Conservation (phyloP, 2,113 vertebrate genomes). For the Malurus melanocephalus region DNA sequence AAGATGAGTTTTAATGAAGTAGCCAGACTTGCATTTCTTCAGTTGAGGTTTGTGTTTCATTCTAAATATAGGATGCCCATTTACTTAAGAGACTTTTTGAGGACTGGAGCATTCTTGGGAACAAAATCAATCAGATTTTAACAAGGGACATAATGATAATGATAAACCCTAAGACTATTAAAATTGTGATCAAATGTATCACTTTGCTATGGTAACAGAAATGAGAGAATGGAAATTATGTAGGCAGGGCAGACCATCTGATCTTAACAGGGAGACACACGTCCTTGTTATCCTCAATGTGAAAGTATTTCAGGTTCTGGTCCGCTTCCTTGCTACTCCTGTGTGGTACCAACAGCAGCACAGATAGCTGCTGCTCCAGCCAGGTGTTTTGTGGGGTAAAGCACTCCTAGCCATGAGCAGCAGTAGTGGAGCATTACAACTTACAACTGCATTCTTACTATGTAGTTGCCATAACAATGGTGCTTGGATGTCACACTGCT, state of each 20-base stretch:
- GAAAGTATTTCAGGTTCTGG: background rate
- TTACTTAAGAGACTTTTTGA: background rate
- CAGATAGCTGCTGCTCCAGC: background rate
- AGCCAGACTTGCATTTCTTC: slow-evolving; percentile 9
- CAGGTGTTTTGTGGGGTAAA: background rate
- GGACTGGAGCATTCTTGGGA: slow-evolving; percentile 21
- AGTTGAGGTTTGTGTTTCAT: slow-evolving; percentile 5
- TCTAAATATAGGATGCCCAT: slow-evolving; percentile 32
- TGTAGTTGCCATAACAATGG: slow-evolving; percentile 66
- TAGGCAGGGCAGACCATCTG: slow-evolving; percentile 58
- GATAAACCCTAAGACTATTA: slow-evolving; percentile 49
- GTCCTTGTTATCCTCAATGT: background rate
- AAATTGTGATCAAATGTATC: slow-evolving; percentile 61
- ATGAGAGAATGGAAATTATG: slow-evolving; percentile 48
- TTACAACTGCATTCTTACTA: slow-evolving; percentile 25
- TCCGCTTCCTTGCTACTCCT: background rate
- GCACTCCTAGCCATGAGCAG: background rate
- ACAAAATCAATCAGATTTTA: slow-evolving; percentile 35
- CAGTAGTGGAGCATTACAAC: background rate
- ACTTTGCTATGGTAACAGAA: slow-evolving; percentile 72
- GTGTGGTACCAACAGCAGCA: background rate
- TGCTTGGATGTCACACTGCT: slow-evolving; percentile 36
- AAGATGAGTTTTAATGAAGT: slow-evolving; percentile 43
- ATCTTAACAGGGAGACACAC: slow-evolving; percentile 50
- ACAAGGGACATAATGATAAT: slow-evolving; percentile 43